Base-by-base conservation (phyloP, 2,797 vertebrate species). In the Rhinella marina region DNA sequence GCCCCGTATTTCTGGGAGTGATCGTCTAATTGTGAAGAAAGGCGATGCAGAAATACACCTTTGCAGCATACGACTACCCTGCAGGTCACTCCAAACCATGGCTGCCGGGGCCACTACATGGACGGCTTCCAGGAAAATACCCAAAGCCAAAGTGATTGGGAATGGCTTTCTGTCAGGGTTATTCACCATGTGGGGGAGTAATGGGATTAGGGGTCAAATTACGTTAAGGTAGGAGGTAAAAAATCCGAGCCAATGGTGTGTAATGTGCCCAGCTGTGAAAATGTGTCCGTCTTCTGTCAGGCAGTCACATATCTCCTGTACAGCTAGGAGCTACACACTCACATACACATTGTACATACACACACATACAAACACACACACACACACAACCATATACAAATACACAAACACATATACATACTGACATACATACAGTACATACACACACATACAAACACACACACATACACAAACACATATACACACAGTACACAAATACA, bases 151-250 rank as follows among this genome's bases (percentile, higher is more conserved):
- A 21, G 32, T 57, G 1, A 56, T 72, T 21, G 6, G n/a, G 72
- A 27, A 56, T 4, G 11, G 27, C 11, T 32, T 66, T 56, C 6
- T 83, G n/a, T 56, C 17, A 56, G 57, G 54, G 27, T n/a, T 57
- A 17, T 84, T 32, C 27, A 83, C 64, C 32, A 48, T 64, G 79
- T 81, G 57, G 59, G 14, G 23, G 61, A 41, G 54, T 23, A 56
- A 72, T 72, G 48, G 21, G 23, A 83, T 81, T 85, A 54, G 73
- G 84, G 64, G 52, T 81, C 29, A 86, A 59, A 70, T 86, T 57
- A n/a, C 11, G 1, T 41, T 57, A 81, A 70, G 64, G 64, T 86
- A 48, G 50, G 10, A 21, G 23, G 64, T 27, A 59, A 72, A 61
- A 48, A 54, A 78, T 11, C 13, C 7, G 7, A 79, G 27, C 23